These are phyloP conservation scores for Magallana gigas DNA, from an alignment of 1,140 invertebrate genomes.

Conservation along the genomic window DNA sequence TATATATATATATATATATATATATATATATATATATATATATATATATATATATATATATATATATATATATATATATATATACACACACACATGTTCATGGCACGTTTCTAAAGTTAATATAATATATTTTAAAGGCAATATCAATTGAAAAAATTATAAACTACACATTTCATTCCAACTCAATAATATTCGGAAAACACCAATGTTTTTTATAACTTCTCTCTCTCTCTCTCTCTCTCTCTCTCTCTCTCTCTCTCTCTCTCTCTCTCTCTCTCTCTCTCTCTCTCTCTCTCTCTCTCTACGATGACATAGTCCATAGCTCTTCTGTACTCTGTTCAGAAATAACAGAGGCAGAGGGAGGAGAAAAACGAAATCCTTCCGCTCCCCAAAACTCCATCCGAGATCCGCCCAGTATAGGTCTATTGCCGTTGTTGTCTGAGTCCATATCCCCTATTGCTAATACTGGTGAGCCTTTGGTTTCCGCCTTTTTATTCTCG, in stretches of 20 bases:
- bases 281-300: background rate
- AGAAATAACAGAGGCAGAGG: background rate
- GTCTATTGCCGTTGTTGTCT: background rate
- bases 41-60: too few relatives aligned
- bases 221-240: background rate
- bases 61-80: too few relatives aligned
- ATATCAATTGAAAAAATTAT: too few relatives aligned
- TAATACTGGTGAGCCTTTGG: background rate
- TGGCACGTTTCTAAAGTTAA: too few relatives aligned
- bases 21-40: too few relatives aligned
- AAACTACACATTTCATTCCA: too few relatives aligned
- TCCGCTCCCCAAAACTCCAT: conserved; percentile 24
- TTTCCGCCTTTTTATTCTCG: background rate
- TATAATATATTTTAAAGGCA: too few relatives aligned
- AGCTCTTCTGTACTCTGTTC: background rate
- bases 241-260: background rate
- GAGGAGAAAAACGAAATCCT: background rate
- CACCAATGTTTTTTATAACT: background rate
- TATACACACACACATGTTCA: too few relatives aligned
- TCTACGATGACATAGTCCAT: background rate
- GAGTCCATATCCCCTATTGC: too few relatives aligned
- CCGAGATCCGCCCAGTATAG: background rate
- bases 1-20: too few relatives aligned
- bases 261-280: background rate
- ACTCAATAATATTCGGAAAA: too few relatives aligned